These are phyloP conservation scores for Nephrotoma flavescens DNA, from an alignment of 2,888 invertebrate genomes.

Conservation along the genomic window DNA sequence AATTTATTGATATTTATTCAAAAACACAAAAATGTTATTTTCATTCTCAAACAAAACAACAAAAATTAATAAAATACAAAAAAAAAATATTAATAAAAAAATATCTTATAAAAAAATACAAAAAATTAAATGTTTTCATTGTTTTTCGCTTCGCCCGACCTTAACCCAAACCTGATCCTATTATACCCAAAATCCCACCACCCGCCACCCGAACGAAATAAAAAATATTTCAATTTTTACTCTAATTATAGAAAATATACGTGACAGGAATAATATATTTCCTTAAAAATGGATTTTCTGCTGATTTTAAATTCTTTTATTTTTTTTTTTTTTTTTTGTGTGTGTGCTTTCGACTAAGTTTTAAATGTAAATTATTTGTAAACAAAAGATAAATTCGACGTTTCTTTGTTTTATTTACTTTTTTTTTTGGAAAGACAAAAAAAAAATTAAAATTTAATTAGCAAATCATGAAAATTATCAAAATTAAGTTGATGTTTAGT, in stretches of 20 bases:
- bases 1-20: conserved; percentile 2
- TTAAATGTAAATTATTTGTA: background rate
- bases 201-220: background rate
- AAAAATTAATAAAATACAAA: background rate
- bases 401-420: background rate
- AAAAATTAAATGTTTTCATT: background rate
- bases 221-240: background rate
- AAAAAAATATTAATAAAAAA: background rate
- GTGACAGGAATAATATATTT: background rate
- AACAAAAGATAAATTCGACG: background rate
- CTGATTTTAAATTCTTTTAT: background rate
- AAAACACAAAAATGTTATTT: conserved; percentile 2
- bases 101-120: background rate
- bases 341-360: background rate
- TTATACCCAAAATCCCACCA: background rate
- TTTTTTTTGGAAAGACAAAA: background rate
- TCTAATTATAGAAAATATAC: background rate
- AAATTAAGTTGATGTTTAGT: background rate
- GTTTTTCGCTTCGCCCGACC: background rate
- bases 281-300: background rate
- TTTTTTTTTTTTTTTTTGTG: background rate
- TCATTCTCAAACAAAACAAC: background rate
- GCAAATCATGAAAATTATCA: background rate
- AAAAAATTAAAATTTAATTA: background rate
- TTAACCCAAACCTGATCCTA: too few relatives aligned